Base-by-base conservation (phyloP, 2,797 vertebrate genomes). In the Phoeniculus purpureus region DNA sequence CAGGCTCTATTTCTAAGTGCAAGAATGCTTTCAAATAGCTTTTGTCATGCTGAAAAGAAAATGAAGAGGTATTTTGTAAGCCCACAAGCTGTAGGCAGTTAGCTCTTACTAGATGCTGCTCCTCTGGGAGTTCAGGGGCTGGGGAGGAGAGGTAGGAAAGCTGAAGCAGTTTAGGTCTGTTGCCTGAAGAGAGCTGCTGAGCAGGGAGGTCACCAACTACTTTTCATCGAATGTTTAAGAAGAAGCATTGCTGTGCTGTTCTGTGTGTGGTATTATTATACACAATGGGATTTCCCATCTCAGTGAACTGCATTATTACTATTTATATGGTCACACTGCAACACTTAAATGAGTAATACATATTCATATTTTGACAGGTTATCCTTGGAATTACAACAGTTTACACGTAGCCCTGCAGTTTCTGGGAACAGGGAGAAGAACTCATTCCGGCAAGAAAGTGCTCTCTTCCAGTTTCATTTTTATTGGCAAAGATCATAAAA, bases 401-500 rank as follows among this genome's bases (percentile, higher is more conserved):
- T 93, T 72, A 62, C 70, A 71, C 12, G 15, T 12, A 86, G 81
- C 27, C 27, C 76, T 93, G 56, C 51, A 85, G 51, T 70, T 91
- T 75, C 54, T 73, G 75, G 84, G 75, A 92, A 34, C 80, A 62
- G 0, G 0, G 67, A 85, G 40, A 84, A 59, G 34, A 82, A 37
- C 21, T 40, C n/a, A 72, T 87, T 85, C 81, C 70, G 64, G 84
- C 52, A 93, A 90, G 37, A 92, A 56, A 83, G 59, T 27, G 27
- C 22, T 83, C 56, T 85, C 66, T 91, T 87, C 55, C 37, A 93
- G 58, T 75, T 87, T 82, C 65, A 80, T 84, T 94, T 94, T 89
- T 95, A 93, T 93, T 88, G 91, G 67, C 31, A 89, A 92, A 95
- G 90, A 91, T n/a, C 82, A 82, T 93, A 94, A 94, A 95, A 64